Base-by-base conservation (phyloP, 2,888 invertebrate species). In the Dolichomitus sp. region DNA sequence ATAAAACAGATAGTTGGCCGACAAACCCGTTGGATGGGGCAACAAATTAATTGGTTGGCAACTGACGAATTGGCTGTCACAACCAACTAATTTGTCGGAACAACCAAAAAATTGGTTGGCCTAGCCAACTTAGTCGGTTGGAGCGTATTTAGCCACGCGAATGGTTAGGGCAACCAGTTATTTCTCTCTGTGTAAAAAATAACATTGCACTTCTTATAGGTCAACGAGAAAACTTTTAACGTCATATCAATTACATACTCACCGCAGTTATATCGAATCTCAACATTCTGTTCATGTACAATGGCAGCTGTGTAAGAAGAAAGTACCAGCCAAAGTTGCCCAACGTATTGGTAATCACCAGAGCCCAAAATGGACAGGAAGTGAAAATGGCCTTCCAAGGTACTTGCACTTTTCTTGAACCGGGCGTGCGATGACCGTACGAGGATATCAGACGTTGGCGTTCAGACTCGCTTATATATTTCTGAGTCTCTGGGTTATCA, bases 301-400 rank as follows among this genome's bases (percentile, higher is more conserved):
- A 89, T 0, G 95, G 95, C 84, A 95, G 87, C 65, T 95, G 93
- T 0, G 95, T 95, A 5, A 95, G 89, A 27, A 95, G 86, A 45
- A 94, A 95, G 90, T 94, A 95, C 92, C 94, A 95, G 7, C 93
- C 93, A 91, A 94, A 95, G 83, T 94, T 95, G 37, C 94, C 94
- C 0, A 94, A 90, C 9, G 93, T 92, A 86, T 95, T 95, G 1
- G 94, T 93, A 4, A 93, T 84, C 1, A 94, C 77, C 0, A 95
- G 79, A 0, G 94, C 94, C 91, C 93, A 93, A 68, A 95, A 91
- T 4, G 95, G 95, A 2, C 89, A 81, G 0, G 94, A 95, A 0
- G 92, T 93, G 14, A 94, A 90, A n/a, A 95, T 94, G 0, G 86
- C 81, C 45, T 88, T 90, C 95, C 95, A 95, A 0, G 95, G 95